phyloP scores from a whole-genome alignment of 2,797 vertebrate species.

The Cossypha caffra region DNA sequence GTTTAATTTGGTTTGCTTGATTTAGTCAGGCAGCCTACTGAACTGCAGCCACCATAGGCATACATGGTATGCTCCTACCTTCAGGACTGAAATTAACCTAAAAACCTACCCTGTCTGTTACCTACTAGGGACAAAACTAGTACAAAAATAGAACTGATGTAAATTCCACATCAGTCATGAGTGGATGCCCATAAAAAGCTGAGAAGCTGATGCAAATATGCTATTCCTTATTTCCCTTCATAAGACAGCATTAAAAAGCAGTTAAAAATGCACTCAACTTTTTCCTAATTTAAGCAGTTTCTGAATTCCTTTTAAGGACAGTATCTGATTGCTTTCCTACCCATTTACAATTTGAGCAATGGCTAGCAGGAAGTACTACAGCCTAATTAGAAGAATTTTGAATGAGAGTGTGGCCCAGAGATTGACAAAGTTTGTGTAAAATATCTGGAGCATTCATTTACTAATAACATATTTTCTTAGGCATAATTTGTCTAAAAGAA shows the following conservation, averaged over 20 bases:
- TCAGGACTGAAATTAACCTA: neutral
- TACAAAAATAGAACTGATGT: neutral
- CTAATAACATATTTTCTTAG: neutral
- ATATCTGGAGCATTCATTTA: neutral
- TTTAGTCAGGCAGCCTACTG: neutral
- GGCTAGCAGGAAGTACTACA: neutral
- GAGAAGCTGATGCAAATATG: neutral
- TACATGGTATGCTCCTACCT: neutral
- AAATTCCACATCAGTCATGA: neutral
- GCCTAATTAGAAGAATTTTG: neutral
- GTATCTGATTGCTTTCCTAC: neutral
- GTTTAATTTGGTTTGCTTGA: neutral
- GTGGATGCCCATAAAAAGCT: neutral
- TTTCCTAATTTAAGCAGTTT: neutral
- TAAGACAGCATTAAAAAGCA: neutral
- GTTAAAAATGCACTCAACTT: neutral
- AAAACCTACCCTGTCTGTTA: neutral
- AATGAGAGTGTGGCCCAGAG: neutral
- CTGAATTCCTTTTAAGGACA: neutral
- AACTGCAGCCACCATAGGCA: neutral
- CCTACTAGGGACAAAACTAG: neutral
- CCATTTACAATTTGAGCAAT: neutral
- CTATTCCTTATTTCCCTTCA: neutral
- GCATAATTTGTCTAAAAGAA: neutral
- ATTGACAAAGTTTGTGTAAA: neutral